phyloP scores from a whole-genome alignment of 2,797 vertebrate genomes.

The Sylvia borin region DNA sequence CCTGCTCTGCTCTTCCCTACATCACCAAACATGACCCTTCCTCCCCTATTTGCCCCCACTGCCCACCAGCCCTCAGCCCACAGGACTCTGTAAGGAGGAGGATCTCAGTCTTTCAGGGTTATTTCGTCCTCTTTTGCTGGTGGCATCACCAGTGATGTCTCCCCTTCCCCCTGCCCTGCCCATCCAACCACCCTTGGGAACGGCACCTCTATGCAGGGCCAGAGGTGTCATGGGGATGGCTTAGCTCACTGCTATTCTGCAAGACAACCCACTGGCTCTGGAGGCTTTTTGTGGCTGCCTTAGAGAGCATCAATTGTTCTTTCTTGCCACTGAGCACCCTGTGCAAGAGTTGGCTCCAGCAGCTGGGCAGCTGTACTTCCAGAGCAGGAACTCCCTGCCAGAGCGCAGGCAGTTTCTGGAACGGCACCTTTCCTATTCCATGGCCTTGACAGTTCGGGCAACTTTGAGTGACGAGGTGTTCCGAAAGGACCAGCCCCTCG shows the following conservation, averaged over 20 bases:
- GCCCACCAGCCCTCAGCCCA: not conserved
- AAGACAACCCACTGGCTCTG: not conserved
- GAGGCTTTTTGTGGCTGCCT: not conserved
- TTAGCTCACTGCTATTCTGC: constrained; percentile 21
- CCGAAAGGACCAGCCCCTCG: not conserved
- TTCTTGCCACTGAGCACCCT: not conserved
- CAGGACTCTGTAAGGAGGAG: not conserved
- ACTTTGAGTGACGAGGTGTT: not conserved
- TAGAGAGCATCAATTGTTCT: constrained; percentile 11
- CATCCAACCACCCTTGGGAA: fast-evolving
- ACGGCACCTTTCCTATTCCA: not conserved
- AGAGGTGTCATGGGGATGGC: not conserved
- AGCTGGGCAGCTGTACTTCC: not conserved
- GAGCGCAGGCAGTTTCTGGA: not conserved
- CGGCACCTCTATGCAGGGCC: fast-evolving
- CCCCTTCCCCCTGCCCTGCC: not conserved
- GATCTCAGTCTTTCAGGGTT: not conserved
- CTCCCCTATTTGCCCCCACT: not conserved
- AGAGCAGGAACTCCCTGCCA: not conserved
- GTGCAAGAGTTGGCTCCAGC: fast-evolving
- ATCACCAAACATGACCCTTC: fast-evolving
- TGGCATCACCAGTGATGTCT: not conserved
- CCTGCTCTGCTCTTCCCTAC: not conserved
- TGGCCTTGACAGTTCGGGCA: not conserved
- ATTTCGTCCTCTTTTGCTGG: not conserved